A percentile compares a stretch with the other conserved stretches of the same genome.
phyloP scores from a whole-genome alignment of 2,888 invertebrate genomes.

The Lasioglossum vierecki region DNA sequence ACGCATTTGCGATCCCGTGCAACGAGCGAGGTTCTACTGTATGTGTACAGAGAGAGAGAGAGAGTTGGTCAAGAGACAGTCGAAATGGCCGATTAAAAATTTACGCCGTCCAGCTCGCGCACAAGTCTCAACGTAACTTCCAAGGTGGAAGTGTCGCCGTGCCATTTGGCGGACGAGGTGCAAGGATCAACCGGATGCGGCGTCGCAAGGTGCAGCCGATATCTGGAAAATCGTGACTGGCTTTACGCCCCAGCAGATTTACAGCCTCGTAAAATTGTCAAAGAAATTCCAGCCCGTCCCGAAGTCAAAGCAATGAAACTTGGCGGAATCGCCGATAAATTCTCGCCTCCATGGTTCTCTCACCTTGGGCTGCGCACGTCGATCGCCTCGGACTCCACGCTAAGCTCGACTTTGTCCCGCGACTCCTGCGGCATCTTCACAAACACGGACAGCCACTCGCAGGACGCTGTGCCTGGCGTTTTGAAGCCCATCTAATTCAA shows the following conservation, averaged over 20 bases:
- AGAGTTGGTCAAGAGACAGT: not conserved
- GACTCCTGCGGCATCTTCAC: slow-evolving; percentile 91
- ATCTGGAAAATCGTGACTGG: slow-evolving; percentile 83
- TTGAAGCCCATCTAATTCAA: slow-evolving; percentile 90
- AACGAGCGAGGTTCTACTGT: not conserved
- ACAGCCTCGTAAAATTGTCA: slow-evolving; percentile 84
- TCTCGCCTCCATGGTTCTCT: slow-evolving; percentile 32
- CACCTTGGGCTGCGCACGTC: slow-evolving; percentile 82
- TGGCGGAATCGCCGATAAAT: slow-evolving; percentile 44
- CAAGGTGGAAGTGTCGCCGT: slow-evolving; percentile 87
- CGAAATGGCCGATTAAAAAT: slow-evolving; percentile 87
- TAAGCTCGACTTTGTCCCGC: slow-evolving; percentile 90
- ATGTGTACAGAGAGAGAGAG: not conserved
- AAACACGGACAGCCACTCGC: slow-evolving; percentile 93
- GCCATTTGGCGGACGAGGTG: slow-evolving; percentile 92
- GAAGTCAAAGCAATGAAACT: slow-evolving; percentile 51
- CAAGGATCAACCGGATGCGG: slow-evolving; percentile 94
- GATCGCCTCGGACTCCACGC: slow-evolving; percentile 84
- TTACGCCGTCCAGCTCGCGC: slow-evolving; percentile 93
- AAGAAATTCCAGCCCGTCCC: slow-evolving; percentile 44
- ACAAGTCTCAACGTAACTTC: slow-evolving; percentile 90
- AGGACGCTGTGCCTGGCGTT: slow-evolving; percentile 91
- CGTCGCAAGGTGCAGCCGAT: slow-evolving; percentile 90
- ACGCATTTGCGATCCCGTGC: not conserved
- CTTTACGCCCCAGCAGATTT: slow-evolving; percentile 55